Base-by-base conservation (phyloP, 2,113 vertebrate genomes). In the Cebidichthys violaceus region DNA sequence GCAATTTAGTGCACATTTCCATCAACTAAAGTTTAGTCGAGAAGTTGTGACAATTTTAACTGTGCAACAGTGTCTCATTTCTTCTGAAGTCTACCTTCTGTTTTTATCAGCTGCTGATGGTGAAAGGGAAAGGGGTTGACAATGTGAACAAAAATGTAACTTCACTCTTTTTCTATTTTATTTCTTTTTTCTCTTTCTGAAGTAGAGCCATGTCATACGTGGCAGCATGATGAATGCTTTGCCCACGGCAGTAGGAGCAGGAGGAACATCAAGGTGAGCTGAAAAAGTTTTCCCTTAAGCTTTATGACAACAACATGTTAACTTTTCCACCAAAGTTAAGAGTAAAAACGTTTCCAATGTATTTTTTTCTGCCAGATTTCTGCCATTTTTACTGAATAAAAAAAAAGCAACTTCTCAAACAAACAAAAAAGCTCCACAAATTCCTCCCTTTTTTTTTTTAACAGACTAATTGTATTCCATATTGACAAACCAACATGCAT, bases 31-130 rank as follows among this genome's bases (percentile, higher is more conserved):
- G 65, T 43, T 64, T 2, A 31, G 50, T 20, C 4, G 10, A 41
- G 9, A 54, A 68, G 27, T 55, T 29, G 39, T 37, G 59, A 71
- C 17, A 61, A 66, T 15, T 70, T 43, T 33, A 64, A 33, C 1
- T 50, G 5, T 22, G 50, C 14, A 47, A 17, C 37, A 39, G 37
- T 37, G 15, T 11, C 11, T 39, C 2, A 2, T 50, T 52, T 70
- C 50, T 39, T 59, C 20, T 69, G 64, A 70, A 68, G 39, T 6
- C 59, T n/a, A 29, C 2, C 29, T 29, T 45, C 0, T 57, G 65
- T 77, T 69, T 68, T 57, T 47, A 73, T 77, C 62, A 62, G 61
- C 37, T 57, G 68, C 37, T 73, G 7, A 33, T 55, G 39, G 20
- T 29, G 37, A 60, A 41, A 20, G 59, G 37, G 37, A 33, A 37